Percentiles rank a stretch among this genome's conserved stretches.
Conservation (phyloP, 2,888 invertebrate species). For the Andrena bicolor region DNA sequence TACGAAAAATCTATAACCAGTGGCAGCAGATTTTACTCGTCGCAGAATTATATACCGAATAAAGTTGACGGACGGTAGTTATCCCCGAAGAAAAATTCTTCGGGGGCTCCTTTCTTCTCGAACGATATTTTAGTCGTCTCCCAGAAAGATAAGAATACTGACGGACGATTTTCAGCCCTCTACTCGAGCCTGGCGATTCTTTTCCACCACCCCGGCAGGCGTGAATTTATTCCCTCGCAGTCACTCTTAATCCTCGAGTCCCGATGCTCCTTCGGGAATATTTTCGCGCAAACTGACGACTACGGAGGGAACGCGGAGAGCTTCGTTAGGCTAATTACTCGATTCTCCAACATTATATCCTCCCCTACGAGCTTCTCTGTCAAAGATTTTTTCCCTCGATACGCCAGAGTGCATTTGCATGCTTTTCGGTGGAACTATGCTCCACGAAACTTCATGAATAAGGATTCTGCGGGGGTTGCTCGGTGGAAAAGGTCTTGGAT, state of each 20-base stretch:
- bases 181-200: not conserved
- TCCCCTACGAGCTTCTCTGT: too few relatives aligned
- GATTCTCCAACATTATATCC: not conserved
- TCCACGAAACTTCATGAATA: conserved; percentile 4
- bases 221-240: conserved; percentile 20
- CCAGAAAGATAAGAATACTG: conserved; percentile 23
- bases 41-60: not conserved
- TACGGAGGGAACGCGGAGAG: not conserved
- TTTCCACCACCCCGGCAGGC: not conserved
- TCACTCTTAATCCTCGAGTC: not conserved
- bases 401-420: not conserved
- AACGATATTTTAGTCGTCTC: not conserved
- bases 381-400: not conserved
- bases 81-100: not conserved
- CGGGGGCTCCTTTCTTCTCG: not conserved
- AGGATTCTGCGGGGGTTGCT: not conserved
- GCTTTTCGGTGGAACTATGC: not conserved
- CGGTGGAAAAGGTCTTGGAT: not conserved
- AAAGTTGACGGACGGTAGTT: not conserved
- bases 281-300: not conserved
- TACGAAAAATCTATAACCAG: not conserved
- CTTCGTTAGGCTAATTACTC: not conserved
- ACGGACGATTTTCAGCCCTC: conserved; percentile 13
- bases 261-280: not conserved
- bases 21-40: not conserved